These are phyloP conservation scores for Diuraphis noxia DNA, from an alignment of 1,140 invertebrate genomes.

Conservation along the genomic window DNA sequence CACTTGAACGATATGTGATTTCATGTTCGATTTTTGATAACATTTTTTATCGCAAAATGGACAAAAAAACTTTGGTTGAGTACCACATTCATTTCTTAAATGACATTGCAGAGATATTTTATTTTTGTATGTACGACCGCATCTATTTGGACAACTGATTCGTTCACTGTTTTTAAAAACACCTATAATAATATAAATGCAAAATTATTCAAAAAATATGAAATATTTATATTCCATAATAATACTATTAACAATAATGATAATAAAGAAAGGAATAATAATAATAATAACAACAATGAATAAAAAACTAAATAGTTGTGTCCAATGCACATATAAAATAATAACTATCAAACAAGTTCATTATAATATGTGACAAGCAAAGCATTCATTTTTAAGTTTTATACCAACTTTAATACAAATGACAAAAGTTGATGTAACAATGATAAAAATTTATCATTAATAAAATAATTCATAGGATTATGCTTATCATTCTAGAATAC, in stretches of 20 bases:
- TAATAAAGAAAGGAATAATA: not conserved
- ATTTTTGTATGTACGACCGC: slow-evolving; percentile 56
- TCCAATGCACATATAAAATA: not conserved
- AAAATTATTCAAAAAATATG: not conserved
- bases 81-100: slow-evolving; percentile 64
- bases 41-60: slow-evolving; percentile 59
- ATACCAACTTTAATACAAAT: not conserved
- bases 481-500: not conserved
- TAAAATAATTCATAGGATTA: not conserved
- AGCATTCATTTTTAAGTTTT: not conserved
- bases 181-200: not conserved
- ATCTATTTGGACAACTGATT: slow-evolving; percentile 52
- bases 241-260: not conserved
- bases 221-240: not conserved
- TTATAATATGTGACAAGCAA: slow-evolving; percentile 4
- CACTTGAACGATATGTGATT: slow-evolving; percentile 50
- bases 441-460: not conserved
- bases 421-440: not conserved
- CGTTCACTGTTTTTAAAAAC: slow-evolving; percentile 4
- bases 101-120: slow-evolving; percentile 59
- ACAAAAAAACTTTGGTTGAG: slow-evolving; percentile 63
- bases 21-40: slow-evolving; percentile 51
- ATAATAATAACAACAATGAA: slow-evolving; percentile 1
- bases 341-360: slow-evolving; percentile 12
- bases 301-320: slow-evolving; percentile 8